Evolutionary conservation across 2,113 vertebrate genomes (phyloP).

Genomic region (Glareola pratincola): DNA sequence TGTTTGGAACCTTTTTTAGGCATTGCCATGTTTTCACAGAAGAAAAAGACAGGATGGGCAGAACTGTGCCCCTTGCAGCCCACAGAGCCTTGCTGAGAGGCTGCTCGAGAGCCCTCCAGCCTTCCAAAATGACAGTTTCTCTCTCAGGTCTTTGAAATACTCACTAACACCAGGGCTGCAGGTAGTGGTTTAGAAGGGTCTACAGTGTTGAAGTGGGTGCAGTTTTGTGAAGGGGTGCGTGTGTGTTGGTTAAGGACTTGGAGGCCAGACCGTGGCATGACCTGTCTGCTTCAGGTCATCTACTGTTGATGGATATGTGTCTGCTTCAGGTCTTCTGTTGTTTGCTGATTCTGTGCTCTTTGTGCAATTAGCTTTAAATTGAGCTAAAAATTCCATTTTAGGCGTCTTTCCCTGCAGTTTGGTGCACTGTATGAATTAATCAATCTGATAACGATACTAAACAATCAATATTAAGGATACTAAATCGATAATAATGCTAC

Average conservation of each 20-base stretch:
- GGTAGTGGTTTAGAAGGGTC: neutral
- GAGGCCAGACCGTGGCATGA: neutral
- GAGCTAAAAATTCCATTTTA: neutral
- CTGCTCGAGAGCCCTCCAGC: neutral
- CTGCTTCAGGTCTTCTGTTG: neutral
- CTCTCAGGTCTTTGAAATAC: neutral
- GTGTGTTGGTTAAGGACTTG: neutral
- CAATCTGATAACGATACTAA: neutral
- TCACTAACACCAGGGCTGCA: neutral
- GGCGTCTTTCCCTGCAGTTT: neutral
- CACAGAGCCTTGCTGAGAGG: neutral
- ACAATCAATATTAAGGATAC: neutral
- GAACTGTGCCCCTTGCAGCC: neutral
- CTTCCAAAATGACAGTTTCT: neutral
- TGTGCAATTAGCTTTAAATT: neutral
- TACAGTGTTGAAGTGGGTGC: neutral
- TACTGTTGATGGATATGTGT: neutral
- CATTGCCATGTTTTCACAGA: neutral
- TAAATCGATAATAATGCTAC: neutral
- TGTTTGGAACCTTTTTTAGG: neutral
- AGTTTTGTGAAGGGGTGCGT: neutral
- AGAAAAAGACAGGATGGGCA: neutral
- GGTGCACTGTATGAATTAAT: neutral
- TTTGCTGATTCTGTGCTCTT: neutral
- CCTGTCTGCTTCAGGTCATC: too few relatives aligned